Conservation (phyloP, 2,888 invertebrate species). For the Amaurobius ferox region DNA sequence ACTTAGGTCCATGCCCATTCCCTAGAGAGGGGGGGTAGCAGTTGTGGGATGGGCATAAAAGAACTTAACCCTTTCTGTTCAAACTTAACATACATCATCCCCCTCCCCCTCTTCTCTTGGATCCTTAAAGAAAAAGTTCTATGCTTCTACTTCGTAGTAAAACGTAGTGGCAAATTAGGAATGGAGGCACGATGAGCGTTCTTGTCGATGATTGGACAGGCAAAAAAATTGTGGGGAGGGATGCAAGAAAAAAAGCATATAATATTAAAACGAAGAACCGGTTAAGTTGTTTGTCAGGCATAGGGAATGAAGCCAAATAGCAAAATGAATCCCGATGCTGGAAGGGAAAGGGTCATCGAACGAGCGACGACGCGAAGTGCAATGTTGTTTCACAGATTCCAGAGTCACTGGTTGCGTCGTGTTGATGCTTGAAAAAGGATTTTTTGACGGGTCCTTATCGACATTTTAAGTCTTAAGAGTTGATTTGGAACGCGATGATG, state of each 20-base stretch:
- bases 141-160: background rate
- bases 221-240: too few species aligned
- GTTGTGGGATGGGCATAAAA: background rate
- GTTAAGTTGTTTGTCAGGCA: constrained; percentile 12
- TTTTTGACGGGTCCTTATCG: too few species aligned
- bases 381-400: too few species aligned
- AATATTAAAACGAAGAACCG: constrained; percentile 7
- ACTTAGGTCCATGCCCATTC: background rate
- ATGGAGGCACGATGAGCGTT: background rate
- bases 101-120: background rate
- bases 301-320: background rate
- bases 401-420: background rate
- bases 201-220: too few species aligned
- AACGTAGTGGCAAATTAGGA: background rate
- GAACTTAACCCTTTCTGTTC: background rate
- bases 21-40: background rate
- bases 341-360: constrained; percentile 8
- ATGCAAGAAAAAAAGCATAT: background rate
- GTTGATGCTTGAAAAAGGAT: background rate
- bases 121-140: too few species aligned
- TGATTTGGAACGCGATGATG: too few species aligned
- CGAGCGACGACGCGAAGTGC: background rate
- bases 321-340: background rate
- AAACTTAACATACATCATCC: background rate
- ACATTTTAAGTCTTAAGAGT: too few species aligned